Base-by-base conservation (phyloP, 2,888 invertebrate species). In the Vandiemenella viatica region DNA sequence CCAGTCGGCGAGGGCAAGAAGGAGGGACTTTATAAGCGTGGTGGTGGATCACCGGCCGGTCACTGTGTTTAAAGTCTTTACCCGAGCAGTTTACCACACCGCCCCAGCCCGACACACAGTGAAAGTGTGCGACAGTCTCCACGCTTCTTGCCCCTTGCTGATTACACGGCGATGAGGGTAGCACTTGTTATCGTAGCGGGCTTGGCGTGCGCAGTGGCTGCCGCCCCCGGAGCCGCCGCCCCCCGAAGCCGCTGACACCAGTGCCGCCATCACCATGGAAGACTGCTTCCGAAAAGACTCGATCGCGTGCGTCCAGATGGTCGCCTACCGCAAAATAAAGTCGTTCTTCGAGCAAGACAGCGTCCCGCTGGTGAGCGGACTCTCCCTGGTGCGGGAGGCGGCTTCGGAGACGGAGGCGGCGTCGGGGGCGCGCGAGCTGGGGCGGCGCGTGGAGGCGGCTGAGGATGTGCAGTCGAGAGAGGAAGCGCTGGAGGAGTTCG, bases 221-320 rank as follows among this genome's bases (percentile, higher is more conserved):
- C 8, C 15, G 10, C 15, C 2, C 4, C 15, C 38, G 3, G 8
- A 8, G 1, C 38, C 5, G 17, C 16, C 3, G 1, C 16, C 10
- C 16, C n/a, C 8, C 15, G 13, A 3, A 1, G 7, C 16, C 16
- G n/a, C 8, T 15, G 13, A 17, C 16, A 8, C 15, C 16, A 17
- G 8, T 38, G 1, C 16, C 16, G 38, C 38, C 17, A 15, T 1
- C 5, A 3, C n/a, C 7, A 17, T 75, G 58, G 68, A 73, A 58
- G 71, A 74, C 57, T 78, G 78, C 60, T 65, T 77, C 54, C 66
- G 71, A 56, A 69, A 71, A 60, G 77, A 78, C 66, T 77, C 77
- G 50, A 77, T 78, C 55, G 73, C 76, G 56, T 79, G 78, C 66
- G 65, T 77, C 52, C 78, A 79, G 65, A 67, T 72, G 59, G 70